These are phyloP conservation scores for Xiphorhynchus elegans DNA, from an alignment of 2,113 vertebrate species.

Conservation along the genomic window DNA sequence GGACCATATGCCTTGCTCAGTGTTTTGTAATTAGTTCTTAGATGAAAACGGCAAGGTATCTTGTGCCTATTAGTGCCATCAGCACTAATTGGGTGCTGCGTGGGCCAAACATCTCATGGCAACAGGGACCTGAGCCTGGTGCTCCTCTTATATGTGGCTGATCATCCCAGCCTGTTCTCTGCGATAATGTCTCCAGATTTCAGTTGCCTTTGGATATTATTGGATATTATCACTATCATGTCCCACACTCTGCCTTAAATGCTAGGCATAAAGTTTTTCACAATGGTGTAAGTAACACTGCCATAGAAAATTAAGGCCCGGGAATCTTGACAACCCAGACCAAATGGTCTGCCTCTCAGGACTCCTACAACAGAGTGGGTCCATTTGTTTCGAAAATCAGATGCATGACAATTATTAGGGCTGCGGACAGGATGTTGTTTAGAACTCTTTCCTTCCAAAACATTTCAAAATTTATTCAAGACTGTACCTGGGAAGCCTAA, in stretches of 20 bases:
- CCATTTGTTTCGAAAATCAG: conserved; percentile 15
- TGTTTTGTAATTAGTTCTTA: neutral
- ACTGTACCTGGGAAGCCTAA: neutral
- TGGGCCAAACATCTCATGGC: neutral
- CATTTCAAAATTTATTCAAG: conserved; percentile 53
- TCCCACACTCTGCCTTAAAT: neutral
- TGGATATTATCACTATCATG: too few relatives aligned
- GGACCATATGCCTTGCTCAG: neutral
- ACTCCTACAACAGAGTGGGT: neutral
- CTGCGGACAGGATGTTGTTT: conserved; percentile 45
- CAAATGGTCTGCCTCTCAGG: conserved; percentile 38
- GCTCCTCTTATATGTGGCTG: neutral
- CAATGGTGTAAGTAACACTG: neutral
- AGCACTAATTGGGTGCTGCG: neutral
- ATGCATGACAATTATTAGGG: conserved; percentile 55
- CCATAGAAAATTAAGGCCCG: neutral
- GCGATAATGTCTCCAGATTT: neutral
- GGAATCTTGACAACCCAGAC: neutral
- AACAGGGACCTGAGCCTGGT: neutral
- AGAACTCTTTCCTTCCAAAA: conserved; percentile 54
- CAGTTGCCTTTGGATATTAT: neutral
- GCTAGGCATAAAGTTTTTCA: neutral
- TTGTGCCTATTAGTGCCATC: too few relatives aligned
- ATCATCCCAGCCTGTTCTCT: neutral
- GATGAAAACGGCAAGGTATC: neutral